Evolutionary conservation across 2,797 vertebrate species (phyloP), one percentile per base, ranked within the genome.

Genomic region (Leptatherina wallacei): DNA sequence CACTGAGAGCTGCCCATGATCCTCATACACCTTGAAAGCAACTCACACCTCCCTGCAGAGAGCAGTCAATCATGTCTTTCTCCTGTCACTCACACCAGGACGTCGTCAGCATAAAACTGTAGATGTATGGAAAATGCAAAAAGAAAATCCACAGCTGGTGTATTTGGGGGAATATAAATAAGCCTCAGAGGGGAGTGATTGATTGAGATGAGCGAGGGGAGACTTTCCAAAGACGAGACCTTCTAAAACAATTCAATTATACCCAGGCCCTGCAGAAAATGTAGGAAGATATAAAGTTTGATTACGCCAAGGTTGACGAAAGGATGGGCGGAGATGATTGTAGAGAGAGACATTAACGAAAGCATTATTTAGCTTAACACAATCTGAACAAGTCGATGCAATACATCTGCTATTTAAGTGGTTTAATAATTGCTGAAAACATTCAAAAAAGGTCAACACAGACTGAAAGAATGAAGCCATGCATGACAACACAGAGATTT

Each of bases 221-320:
- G 94, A 74, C 94, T 95, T 95, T 93, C 91, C 62, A 93, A 56
- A 94, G 95, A 96, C 94, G 93, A 96, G 92, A 95, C 93, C 79
- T 94, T 27, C 94, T 94, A 95, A 94, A 96, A 95, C 91, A 93
- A 93, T 93, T 93, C 94, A 95, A 95, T 97, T 96, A 96, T 90
- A 91, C 89, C 83, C 92, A 93, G 94, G 93, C 70, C 64, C 69
- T n/a, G 65, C 73, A 70, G 81, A 69, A 86, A 68, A 71, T 69
- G 72, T 71, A 73, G 73, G 82, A 77, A 27, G 83, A 73, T 74
- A 62, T 82, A 71, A 88, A 85, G 47, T 85, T 80, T 82, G 72
- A 88, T 86, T 77, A 78, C 68, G 84, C 80, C 67, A 74, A 63
- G 54, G 80, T 29, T 83, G 83, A 79, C 81, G 77, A 81, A 77